These are phyloP conservation scores for Phacellophora camtschatica DNA, from an alignment of 30 jellyfish, hydroid and myxozoan genomes.

Conservation along the genomic window DNA sequence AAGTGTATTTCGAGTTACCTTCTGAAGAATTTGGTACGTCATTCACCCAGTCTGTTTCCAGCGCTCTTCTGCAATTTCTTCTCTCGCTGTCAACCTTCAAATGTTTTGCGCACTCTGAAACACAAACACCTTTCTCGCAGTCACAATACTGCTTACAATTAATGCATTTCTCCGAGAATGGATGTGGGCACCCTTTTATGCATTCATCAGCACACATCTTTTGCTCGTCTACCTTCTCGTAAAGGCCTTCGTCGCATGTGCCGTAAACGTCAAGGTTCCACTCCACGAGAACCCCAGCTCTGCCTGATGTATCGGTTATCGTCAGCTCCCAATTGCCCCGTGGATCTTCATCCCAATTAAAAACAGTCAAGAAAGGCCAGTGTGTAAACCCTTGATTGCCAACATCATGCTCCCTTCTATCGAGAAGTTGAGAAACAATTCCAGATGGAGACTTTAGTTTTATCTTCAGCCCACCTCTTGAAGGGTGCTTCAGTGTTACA, in stretches of 20 bases:
- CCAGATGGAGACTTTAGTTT: slow-evolving; percentile 90
- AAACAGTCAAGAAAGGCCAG: slow-evolving; percentile 94
- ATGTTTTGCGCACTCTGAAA: slow-evolving; percentile 63
- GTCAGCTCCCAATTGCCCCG: slow-evolving; percentile 95
- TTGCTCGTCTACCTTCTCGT: slow-evolving; percentile 70
- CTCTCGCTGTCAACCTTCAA: slow-evolving; percentile 60
- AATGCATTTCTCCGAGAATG: slow-evolving; percentile 79
- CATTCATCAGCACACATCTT: slow-evolving; percentile 86
- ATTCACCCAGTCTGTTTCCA: slow-evolving; percentile 22
- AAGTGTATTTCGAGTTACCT: not conserved
- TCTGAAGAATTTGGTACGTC: not conserved
- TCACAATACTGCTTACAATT: slow-evolving; percentile 88
- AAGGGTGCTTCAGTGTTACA: slow-evolving; percentile 73
- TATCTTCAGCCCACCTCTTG: slow-evolving; percentile 80
- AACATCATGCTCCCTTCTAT: slow-evolving; percentile 71
- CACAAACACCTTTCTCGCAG: slow-evolving; percentile 92
- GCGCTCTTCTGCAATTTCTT: slow-evolving; percentile 84
- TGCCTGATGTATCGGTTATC: slow-evolving; percentile 81
- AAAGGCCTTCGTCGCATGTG: slow-evolving; percentile 65
- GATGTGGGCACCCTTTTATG: slow-evolving; percentile 82
- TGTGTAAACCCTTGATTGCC: slow-evolving; percentile 75
- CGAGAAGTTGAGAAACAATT: slow-evolving; percentile 69
- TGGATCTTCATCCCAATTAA: slow-evolving; percentile 96
- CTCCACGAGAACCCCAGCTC: slow-evolving; percentile 59
- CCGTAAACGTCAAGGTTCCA: slow-evolving; percentile 91